Conservation (phyloP, 2,888 invertebrate genomes). For the Noctua pronuba region DNA sequence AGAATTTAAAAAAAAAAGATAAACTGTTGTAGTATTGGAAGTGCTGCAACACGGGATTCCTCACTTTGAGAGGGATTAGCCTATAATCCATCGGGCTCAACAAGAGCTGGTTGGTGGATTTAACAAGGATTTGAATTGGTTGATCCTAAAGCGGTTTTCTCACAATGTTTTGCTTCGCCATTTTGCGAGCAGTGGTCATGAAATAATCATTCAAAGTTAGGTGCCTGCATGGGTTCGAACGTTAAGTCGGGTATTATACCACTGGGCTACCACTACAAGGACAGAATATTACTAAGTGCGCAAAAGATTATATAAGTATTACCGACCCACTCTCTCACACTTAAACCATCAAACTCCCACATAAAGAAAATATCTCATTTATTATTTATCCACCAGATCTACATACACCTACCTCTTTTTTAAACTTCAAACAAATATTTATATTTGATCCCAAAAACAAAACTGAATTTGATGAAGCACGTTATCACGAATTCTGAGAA, state of each 20-base stretch:
- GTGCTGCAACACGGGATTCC: neutral
- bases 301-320: neutral
- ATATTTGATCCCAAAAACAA: constrained; percentile 1
- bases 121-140: neutral
- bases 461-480: neutral
- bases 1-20: no score
- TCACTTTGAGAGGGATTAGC: neutral
- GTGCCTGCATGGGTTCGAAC: neutral
- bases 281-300: neutral
- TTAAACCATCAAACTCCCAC: neutral
- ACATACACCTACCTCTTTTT: neutral
- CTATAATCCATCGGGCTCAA: no score
- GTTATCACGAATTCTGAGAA: constrained; percentile 20
- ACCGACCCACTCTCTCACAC: no score
- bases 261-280: neutral
- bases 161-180: neutral
- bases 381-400: neutral
- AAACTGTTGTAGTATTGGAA: neutral
- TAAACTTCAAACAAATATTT: neutral
- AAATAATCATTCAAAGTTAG: neutral
- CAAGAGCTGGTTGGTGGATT: neutral
- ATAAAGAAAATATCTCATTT: neutral
- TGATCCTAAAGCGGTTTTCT: no score
- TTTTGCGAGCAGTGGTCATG: neutral
- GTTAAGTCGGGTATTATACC: neutral